These are phyloP conservation scores for Anoplolepis gracilipes DNA, from an alignment of 1,140 invertebrate genomes.

Conservation along the genomic window DNA sequence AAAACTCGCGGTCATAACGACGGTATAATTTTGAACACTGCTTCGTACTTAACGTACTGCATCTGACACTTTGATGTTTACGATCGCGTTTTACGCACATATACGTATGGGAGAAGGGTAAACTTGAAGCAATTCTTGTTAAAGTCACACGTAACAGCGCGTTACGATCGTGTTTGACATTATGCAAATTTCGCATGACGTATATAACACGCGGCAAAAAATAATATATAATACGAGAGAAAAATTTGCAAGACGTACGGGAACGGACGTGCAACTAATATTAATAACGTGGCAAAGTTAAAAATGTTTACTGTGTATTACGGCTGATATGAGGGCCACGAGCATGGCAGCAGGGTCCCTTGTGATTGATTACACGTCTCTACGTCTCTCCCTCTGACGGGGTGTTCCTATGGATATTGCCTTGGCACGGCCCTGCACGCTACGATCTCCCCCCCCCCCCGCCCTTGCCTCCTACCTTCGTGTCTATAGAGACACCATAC, in stretches of 20 bases:
- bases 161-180: background rate
- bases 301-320: slow-evolving; percentile 86
- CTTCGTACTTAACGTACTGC: slow-evolving; percentile 56
- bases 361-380: slow-evolving; percentile 85
- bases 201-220: background rate
- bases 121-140: slow-evolving; percentile 41
- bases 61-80: slow-evolving; percentile 45
- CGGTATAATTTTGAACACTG: slow-evolving; percentile 67
- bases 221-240: slow-evolving; percentile 33
- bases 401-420: slow-evolving; percentile 83
- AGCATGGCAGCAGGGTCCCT: slow-evolving; percentile 83
- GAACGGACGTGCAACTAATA: slow-evolving; percentile 81
- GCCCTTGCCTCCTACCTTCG: slow-evolving; percentile 28
- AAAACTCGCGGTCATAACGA: slow-evolving; percentile 79
- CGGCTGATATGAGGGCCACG: slow-evolving; percentile 84
- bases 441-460: slow-evolving; percentile 72
- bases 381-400: slow-evolving; percentile 81
- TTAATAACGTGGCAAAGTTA: slow-evolving; percentile 86
- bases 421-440: slow-evolving; percentile 76
- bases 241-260: slow-evolving; percentile 49
- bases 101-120: background rate
- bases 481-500: slow-evolving; percentile 72
- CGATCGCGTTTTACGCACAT: background rate
- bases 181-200: slow-evolving; percentile 30
- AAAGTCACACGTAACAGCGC: slow-evolving; percentile 2